phyloP scores from a whole-genome alignment of 2,113 vertebrate species.

The Barnardius zonarius region DNA sequence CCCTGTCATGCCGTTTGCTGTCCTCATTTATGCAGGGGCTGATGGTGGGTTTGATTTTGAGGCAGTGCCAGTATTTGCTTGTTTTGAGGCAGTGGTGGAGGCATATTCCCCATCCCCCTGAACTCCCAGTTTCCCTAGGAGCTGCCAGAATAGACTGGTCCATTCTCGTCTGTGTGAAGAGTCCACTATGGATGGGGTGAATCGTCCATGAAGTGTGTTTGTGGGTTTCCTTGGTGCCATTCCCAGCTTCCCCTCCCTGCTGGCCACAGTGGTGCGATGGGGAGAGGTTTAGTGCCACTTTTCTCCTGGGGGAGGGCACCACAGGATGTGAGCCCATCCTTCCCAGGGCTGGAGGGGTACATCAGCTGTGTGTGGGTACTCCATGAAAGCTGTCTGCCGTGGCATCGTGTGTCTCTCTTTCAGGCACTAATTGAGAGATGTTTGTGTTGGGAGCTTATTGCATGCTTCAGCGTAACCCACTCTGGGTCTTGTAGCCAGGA shows the following conservation, averaged over 20 bases:
- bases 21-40: not conserved
- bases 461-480: not conserved
- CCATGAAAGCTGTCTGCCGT: not conserved
- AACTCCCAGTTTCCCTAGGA: not conserved
- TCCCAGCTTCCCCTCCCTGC: not conserved
- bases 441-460: not conserved
- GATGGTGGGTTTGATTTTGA: rapidly evolving
- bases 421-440: not conserved
- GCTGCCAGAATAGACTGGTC: not conserved
- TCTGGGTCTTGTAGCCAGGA: not conserved
- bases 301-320: not conserved
- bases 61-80: not conserved
- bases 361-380: not conserved
- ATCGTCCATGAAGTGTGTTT: not conserved
- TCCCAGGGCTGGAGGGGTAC: not conserved
- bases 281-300: not conserved
- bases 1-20: not conserved
- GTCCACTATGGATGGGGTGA: not conserved
- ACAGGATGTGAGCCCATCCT: not conserved
- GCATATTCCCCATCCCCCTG: not conserved
- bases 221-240: not conserved
- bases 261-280: not conserved
- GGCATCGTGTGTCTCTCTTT: not conserved
- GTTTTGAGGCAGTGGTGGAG: not conserved
- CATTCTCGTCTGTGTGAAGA: not conserved